Base-by-base conservation (phyloP, 2,888 invertebrate genomes). In the Lacanobia oleracea region DNA sequence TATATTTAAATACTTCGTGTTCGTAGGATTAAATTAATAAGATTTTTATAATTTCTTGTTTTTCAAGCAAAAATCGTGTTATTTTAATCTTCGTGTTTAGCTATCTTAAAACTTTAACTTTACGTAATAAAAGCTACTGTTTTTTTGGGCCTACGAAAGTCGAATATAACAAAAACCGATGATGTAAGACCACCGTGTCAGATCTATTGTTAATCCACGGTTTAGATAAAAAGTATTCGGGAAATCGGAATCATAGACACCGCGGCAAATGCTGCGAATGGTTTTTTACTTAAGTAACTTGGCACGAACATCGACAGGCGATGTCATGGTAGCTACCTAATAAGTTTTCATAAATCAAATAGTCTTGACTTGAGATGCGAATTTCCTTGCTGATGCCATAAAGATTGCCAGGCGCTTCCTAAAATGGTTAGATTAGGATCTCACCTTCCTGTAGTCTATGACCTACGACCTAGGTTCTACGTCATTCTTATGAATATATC, bases 301-400 rank as follows among this genome's bases (percentile, higher is more conserved):
- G 71, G 64, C 66, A 67, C 67, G 48, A 54, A 48, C 27, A 37
- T 23, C n/a, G 16, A 33, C 33, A 33, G 14, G 12, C 66, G 40
- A 51, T 78, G 40, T 62, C 83, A 59, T 64, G 33, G 60, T 45
- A 48, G 1, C 43, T 43, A 27, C 27, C 27, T 27, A 48, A 33
- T 72, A 64, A 27, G 37, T 77, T 77, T 68, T 83, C 69, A 71
- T 80, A 65, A 71, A 70, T 73, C 50, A 68, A 67, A 45, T 33
- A 54, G n/a, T 59, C 66, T 67, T 59, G 56, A 59, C 59, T 59
- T 21, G 59, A 59, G 27, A 56, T 60, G 65, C 65, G n/a, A 74
- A 76, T 71, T 80, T 77, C 77, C 71, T 83, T 80, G 67, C 75
- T 63, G 43, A 48, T 64, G 54, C 27, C 65, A 56, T 82, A 71